Evolutionary conservation across 2,888 invertebrate species (phyloP).

Genomic region (Rhagophthalmus giganteus): DNA sequence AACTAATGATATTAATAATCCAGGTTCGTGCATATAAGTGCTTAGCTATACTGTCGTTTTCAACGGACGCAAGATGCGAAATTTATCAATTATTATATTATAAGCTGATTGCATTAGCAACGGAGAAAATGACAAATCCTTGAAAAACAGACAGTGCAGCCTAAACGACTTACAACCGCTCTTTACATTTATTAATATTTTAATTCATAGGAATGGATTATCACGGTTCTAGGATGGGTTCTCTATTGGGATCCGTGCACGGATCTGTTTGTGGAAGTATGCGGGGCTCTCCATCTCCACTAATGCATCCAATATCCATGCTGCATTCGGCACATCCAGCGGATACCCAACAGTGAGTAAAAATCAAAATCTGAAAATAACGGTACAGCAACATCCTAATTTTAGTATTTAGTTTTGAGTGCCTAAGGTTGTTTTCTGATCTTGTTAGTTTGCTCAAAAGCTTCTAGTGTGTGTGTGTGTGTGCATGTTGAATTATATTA

Average conservation of each 20-base stretch:
- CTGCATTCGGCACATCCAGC: constrained; percentile 49
- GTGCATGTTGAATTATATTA: no score
- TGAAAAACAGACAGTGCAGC: no score
- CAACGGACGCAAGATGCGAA: no score
- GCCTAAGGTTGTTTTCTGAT: not conserved
- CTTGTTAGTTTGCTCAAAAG: no score
- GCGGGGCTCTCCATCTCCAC: constrained; percentile 52
- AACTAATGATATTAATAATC: constrained; percentile 61
- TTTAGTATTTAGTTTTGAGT: not conserved
- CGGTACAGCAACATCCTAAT: not conserved
- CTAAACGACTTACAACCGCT: no score
- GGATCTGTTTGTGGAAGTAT: constrained; percentile 52
- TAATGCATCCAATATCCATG: constrained; percentile 52
- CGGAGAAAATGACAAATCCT: no score
- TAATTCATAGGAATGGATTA: constrained; percentile 45
- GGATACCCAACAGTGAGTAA: constrained; percentile 51
- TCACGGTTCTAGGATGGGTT: constrained; percentile 46
- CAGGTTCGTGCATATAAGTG: no score
- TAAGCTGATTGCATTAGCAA: no score
- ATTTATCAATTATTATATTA: no score
- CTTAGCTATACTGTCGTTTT: no score
- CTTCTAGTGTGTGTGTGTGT: no score
- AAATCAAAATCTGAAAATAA: not conserved
- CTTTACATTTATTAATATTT: not conserved
- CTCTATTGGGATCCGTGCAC: constrained; percentile 51